Evolutionary conservation across 2,113 vertebrate genomes (phyloP).

Genomic region (Bufo bufo): DNA sequence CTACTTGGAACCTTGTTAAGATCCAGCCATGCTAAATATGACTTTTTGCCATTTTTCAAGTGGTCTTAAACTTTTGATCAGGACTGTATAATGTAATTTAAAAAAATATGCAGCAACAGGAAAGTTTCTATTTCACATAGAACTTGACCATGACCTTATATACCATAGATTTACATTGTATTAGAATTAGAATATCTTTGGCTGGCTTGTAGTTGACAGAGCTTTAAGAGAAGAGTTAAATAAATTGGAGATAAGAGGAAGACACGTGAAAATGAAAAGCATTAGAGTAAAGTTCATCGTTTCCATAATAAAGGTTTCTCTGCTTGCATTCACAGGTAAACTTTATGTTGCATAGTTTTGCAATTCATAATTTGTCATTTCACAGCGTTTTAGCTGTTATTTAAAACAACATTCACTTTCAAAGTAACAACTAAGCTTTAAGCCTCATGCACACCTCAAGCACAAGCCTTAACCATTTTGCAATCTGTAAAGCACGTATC

Average conservation of each 20-base stretch:
- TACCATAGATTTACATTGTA: background rate
- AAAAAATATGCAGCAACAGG: too few relatives aligned
- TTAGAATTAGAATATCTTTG: background rate
- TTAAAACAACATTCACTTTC: background rate
- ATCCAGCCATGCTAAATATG: too few relatives aligned
- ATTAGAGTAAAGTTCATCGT: constrained; percentile 9
- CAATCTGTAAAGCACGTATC: too few relatives aligned
- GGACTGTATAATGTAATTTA: too few relatives aligned
- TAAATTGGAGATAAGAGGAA: background rate
- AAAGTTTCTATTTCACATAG: too few relatives aligned
- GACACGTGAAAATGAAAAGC: background rate
- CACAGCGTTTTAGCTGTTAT: background rate
- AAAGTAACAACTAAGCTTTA: background rate
- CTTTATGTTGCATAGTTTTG: background rate
- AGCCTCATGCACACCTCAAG: background rate
- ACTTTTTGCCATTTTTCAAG: too few relatives aligned
- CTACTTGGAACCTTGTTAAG: too few relatives aligned
- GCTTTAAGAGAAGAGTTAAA: background rate
- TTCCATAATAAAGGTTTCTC: background rate
- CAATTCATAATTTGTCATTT: constrained; percentile 24
- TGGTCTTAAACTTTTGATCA: too few relatives aligned
- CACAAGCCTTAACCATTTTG: too few relatives aligned
- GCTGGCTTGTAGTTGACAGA: background rate
- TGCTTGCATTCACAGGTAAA: background rate
- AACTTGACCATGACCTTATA: background rate